A percentile compares a stretch with the other conserved stretches of the same genome.
phyloP scores from a whole-genome alignment of 2,113 vertebrate genomes.

The Psittacus erithacus region DNA sequence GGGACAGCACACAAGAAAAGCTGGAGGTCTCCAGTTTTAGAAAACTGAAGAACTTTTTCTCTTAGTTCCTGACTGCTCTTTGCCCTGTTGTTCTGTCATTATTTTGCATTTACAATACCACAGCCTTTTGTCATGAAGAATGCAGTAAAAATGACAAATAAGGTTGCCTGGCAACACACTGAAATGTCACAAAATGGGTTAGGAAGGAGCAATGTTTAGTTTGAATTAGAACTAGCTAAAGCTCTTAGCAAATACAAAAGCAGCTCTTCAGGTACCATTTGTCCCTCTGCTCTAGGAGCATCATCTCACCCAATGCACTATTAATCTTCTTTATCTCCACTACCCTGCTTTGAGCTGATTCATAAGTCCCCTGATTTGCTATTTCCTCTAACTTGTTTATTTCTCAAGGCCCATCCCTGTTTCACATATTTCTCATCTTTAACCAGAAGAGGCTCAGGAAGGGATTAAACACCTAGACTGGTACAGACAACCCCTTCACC shows the following conservation, averaged over 20 bases:
- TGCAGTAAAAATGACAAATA: slow-evolving; percentile 2
- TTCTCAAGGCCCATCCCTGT: not conserved
- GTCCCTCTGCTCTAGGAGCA: not conserved
- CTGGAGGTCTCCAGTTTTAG: not conserved
- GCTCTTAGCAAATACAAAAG: not conserved
- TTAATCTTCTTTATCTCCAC: not conserved
- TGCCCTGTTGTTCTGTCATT: not conserved
- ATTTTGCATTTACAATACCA: not conserved
- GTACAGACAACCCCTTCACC: not conserved
- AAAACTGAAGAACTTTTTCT: not conserved
- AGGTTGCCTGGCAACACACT: not conserved
- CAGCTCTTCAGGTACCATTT: not conserved
- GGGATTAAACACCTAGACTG: not conserved
- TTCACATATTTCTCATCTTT: not conserved
- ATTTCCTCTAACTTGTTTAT: not conserved
- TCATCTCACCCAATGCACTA: not conserved
- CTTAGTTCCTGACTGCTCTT: not conserved
- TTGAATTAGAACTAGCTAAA: not conserved
- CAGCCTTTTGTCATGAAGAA: not conserved
- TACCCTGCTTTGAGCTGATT: not conserved
- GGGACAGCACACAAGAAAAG: not conserved
- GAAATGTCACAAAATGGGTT: not conserved
- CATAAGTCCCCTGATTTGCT: not conserved
- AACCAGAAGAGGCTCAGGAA: not conserved
- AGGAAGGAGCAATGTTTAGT: slow-evolving; percentile 36